Evolutionary conservation across 2,113 vertebrate species (phyloP).

Genomic region (Salvelinus alpinus): DNA sequence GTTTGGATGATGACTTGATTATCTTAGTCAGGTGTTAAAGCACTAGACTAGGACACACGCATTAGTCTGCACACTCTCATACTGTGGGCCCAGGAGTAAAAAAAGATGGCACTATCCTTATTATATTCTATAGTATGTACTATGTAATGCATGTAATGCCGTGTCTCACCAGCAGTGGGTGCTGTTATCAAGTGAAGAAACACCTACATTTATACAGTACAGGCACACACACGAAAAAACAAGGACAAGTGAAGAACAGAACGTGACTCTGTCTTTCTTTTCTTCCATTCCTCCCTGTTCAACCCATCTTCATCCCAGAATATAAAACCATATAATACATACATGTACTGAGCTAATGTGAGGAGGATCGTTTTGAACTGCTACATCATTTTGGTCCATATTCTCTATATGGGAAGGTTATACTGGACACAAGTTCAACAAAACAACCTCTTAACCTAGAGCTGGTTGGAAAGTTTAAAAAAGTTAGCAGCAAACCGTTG

Average conservation of each 20-base stretch:
- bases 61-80: neutral
- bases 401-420: neutral
- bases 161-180: slow-evolving; percentile 57
- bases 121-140: neutral
- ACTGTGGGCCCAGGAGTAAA: neutral
- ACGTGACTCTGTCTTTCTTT: slow-evolving; percentile 37
- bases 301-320: slow-evolving; percentile 42
- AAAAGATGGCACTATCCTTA: neutral
- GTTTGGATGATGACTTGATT: too few relatives aligned
- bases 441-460: neutral
- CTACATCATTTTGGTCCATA: too few relatives aligned
- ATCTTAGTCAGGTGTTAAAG: too few relatives aligned
- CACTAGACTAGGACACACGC: too few relatives aligned
- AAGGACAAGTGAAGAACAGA: slow-evolving; percentile 36
- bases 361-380: neutral
- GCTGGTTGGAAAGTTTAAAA: too few relatives aligned
- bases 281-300: slow-evolving; percentile 44
- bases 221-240: slow-evolving; percentile 13
- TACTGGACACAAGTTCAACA: neutral
- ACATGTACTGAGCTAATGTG: too few relatives aligned
- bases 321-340: slow-evolving; percentile 20
- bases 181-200: slow-evolving; percentile 56
- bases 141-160: slow-evolving; percentile 25
- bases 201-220: slow-evolving; percentile 33
- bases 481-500: too few relatives aligned